Base-by-base conservation (phyloP, 2,888 invertebrate species). In the Cyrtodaria siliqua region DNA sequence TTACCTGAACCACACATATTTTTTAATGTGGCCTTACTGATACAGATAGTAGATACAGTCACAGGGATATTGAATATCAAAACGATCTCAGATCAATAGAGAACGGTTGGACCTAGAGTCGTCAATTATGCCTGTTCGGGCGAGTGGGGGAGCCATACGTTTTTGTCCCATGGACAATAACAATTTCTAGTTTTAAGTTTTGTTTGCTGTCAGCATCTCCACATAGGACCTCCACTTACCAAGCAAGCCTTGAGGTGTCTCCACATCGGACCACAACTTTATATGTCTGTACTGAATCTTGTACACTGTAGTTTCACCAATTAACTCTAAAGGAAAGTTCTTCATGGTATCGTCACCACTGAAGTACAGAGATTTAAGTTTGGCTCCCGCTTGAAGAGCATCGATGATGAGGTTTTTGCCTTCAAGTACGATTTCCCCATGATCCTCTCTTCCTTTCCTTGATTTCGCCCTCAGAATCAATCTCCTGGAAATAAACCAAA, bases 161-260 rank as follows among this genome's bases (percentile, higher is more conserved):
- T n/a, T n/a, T n/a, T n/a, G n/a, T n/a, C n/a, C n/a, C n/a, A n/a
- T n/a, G n/a, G n/a, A n/a, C n/a, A n/a, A n/a, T n/a, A n/a, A n/a
- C n/a, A n/a, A n/a, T n/a, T n/a, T n/a, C n/a, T n/a, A n/a, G n/a
- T n/a, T n/a, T n/a, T n/a, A n/a, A n/a, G n/a, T n/a, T n/a, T n/a
- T n/a, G n/a, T n/a, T n/a, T n/a, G n/a, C n/a, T n/a, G n/a, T n/a
- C n/a, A n/a, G n/a, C n/a, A n/a, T n/a, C n/a, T n/a, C n/a, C n/a
- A n/a, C n/a, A n/a, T n/a, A n/a, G n/a, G n/a, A n/a, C n/a, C n/a
- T n/a, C n/a, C n/a, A n/a, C n/a, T 94, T 94, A 95, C 97, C 97
- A 93, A 98, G 94, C 59, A 98, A 93, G 75, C 98, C 98, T 33
- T 97, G 96, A 60, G 96, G 95, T 8, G 97, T 97, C 33, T 95